A percentile compares a stretch with the other conserved stretches of the same genome.
These are phyloP conservation scores for Chamaetylas fuelleborni DNA, from an alignment of 2,113 vertebrate species.

Conservation along the genomic window DNA sequence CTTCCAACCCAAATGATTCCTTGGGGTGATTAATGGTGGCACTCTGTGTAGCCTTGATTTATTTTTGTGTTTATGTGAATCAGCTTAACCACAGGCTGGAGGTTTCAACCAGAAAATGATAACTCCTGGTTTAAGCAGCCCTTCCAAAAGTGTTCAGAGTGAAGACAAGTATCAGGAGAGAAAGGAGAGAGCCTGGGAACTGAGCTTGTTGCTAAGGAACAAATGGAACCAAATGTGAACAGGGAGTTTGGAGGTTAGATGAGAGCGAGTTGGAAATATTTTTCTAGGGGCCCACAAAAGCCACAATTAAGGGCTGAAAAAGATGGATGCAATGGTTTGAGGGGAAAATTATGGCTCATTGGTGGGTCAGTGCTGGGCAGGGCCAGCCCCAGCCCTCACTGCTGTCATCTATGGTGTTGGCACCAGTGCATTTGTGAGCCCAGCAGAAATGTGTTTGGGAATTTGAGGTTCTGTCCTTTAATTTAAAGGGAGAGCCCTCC, in stretches of 20 bases:
- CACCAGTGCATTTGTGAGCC: background rate
- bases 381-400: background rate
- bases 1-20: background rate
- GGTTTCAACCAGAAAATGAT: background rate
- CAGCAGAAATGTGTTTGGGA: background rate
- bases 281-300: slow-evolving; percentile 21
- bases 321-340: background rate
- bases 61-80: background rate
- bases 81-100: background rate
- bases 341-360: background rate
- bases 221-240: background rate
- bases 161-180: background rate
- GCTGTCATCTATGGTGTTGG: background rate
- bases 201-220: slow-evolving; percentile 33
- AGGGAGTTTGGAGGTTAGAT: background rate
- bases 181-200: slow-evolving; percentile 20
- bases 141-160: background rate
- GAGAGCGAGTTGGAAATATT: background rate
- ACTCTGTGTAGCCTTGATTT: background rate
- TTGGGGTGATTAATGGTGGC: background rate
- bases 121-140: background rate
- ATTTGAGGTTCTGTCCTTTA: background rate
- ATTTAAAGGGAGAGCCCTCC: background rate
- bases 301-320: background rate
- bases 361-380: background rate